phyloP scores from a whole-genome alignment of 1,140 invertebrate species.

The Phocides pigmalion region DNA sequence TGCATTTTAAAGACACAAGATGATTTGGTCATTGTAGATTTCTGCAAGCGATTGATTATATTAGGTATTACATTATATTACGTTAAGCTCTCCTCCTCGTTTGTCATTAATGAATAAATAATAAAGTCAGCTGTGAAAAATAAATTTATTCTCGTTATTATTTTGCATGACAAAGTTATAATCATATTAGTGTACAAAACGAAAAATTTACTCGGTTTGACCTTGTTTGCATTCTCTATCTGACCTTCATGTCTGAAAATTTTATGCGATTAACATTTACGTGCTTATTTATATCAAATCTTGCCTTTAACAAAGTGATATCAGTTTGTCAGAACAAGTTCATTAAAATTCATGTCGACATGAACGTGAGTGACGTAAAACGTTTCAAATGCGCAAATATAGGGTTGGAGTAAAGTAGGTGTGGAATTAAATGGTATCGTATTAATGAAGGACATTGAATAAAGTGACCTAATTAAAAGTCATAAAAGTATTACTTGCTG shows the following conservation, averaged over 20 bases:
- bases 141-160: too few species aligned
- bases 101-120: too few species aligned
- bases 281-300: background rate
- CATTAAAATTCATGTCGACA: slow-evolving; percentile 14
- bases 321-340: slow-evolving; percentile 3
- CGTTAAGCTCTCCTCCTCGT: too few species aligned
- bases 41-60: too few species aligned
- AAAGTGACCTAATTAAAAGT: slow-evolving; percentile 5
- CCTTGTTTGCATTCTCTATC: too few species aligned
- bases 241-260: background rate
- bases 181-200: too few species aligned
- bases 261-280: background rate
- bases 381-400: slow-evolving; percentile 18
- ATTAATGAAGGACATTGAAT: slow-evolving; percentile 19
- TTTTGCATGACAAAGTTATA: too few species aligned
- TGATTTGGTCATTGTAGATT: too few species aligned
- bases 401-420: slow-evolving; percentile 11
- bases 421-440: slow-evolving; percentile 16
- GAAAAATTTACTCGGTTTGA: too few species aligned
- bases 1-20: too few species aligned
- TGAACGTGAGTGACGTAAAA: slow-evolving; percentile 20
- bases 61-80: too few species aligned
- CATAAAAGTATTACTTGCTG: slow-evolving; percentile 3
- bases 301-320: background rate
- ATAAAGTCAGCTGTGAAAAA: too few species aligned